Base-by-base conservation (phyloP, 2,113 vertebrate species). In the Caranx ignobilis region DNA sequence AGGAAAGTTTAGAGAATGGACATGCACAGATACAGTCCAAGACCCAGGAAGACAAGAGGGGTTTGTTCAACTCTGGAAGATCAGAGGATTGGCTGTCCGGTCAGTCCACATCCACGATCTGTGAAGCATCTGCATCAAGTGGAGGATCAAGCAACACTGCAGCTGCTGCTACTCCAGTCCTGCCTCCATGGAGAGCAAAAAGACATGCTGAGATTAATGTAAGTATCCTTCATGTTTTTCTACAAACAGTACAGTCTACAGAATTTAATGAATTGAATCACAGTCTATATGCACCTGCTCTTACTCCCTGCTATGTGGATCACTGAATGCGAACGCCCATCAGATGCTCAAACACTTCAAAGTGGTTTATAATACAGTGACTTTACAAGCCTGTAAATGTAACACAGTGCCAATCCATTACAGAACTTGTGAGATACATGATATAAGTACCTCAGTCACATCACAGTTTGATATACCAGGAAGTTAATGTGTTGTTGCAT, bases 151-250 rank as follows among this genome's bases (percentile, higher is more conserved):
- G 59, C 59, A 62, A 69, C 1, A 7, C 59, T 12, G 35, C 60
- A 34, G 72, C 65, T 12, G 34, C 79, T 10, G 35, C 18, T 18
- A 34, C 3, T 35, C 26, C 77, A 55, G 93, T 82, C 84, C 95
- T 73, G 81, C 94, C 83, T 89, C 95, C 66, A 35, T 96, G 52
- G 91, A 94, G 80, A 47, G 90, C 10, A 37, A 91, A 62, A 80
- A 94, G 90, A 71, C 81, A 82, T 0, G 56, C 71, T 37, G 95
- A 96, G 11, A 78, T 92, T 39, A 95, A 94, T 64, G 96, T 96
- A 82, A 96, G 95, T 92, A 79, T 59, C 13, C 6, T 0, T 0
- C 21, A 3, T 4, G 34, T 11, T 54, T 63, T 19, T 26, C 21
- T 12, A 35, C 13, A 32, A 8, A 7, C 5, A 6, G 26, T 55